These are phyloP conservation scores for Chloroceryle aenea DNA, from an alignment of 2,113 vertebrate genomes.

Conservation along the genomic window DNA sequence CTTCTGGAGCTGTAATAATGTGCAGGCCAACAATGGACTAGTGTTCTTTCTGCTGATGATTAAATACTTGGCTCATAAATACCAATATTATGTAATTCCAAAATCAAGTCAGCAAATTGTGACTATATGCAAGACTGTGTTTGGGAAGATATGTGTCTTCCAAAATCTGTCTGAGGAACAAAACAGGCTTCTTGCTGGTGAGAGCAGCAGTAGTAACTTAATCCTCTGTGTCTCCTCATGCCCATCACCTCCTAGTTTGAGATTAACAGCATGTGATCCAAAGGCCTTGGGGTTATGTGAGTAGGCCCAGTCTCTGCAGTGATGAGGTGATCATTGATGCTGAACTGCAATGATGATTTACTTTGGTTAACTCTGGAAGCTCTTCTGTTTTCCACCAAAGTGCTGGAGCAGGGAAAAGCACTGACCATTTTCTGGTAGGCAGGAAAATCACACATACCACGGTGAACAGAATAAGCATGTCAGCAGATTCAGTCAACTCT, in stretches of 20 bases:
- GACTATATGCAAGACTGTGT: background rate
- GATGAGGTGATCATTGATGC: background rate
- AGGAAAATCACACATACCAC: background rate
- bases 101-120: conserved; percentile 42
- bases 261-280: background rate
- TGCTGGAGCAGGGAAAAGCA: background rate
- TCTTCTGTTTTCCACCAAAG: background rate
- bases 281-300: background rate
- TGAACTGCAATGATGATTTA: background rate
- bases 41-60: conserved; percentile 39
- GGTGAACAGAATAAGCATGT: background rate
- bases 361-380: background rate
- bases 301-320: background rate
- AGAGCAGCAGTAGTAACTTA: background rate
- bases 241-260: background rate
- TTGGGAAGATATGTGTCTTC: background rate
- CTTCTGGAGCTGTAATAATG: background rate
- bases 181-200: background rate
- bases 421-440: background rate
- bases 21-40: background rate
- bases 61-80: conserved; percentile 52
- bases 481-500: background rate
- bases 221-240: background rate
- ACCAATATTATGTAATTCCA: conserved; percentile 29
- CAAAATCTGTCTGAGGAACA: background rate